Evolutionary conservation across 2,113 vertebrate genomes (phyloP).

Genomic region (Festucalex cinctus): DNA sequence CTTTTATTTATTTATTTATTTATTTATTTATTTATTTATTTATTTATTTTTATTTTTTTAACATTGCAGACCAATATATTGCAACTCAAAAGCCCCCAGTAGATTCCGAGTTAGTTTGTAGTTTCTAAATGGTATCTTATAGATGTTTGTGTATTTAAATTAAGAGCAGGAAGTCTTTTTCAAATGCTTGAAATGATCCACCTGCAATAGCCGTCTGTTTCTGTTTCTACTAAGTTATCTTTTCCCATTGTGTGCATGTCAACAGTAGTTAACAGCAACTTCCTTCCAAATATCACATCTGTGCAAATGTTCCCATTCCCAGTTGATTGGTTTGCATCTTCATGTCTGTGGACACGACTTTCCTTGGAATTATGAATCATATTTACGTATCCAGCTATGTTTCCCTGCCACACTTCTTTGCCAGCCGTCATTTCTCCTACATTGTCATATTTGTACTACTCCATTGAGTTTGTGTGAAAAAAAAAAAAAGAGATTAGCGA

Average conservation of each 20-base stretch:
- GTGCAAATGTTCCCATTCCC: neutral
- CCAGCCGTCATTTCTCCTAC: neutral
- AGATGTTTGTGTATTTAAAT: neutral
- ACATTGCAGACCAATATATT: neutral
- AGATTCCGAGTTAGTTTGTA: neutral
- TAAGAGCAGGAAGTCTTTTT: neutral
- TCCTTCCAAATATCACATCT: neutral
- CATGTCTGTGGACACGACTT: neutral
- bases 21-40: too few species aligned
- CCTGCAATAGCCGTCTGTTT: neutral
- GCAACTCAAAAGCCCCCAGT: too few species aligned
- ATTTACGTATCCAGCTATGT: neutral
- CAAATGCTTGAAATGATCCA: neutral
- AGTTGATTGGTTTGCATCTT: neutral
- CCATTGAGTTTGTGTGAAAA: neutral
- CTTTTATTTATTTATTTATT: too few species aligned
- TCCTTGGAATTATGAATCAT: neutral
- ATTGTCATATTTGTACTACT: neutral
- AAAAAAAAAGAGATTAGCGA: neutral
- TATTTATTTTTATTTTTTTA: too few species aligned
- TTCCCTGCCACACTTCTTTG: neutral
- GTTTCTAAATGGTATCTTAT: neutral
- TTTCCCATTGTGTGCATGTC: slow-evolving; percentile 3
- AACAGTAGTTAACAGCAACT: neutral
- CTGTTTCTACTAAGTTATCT: neutral